phyloP scores from a whole-genome alignment of 2,888 invertebrate genomes.

The Tortrix viridana region DNA sequence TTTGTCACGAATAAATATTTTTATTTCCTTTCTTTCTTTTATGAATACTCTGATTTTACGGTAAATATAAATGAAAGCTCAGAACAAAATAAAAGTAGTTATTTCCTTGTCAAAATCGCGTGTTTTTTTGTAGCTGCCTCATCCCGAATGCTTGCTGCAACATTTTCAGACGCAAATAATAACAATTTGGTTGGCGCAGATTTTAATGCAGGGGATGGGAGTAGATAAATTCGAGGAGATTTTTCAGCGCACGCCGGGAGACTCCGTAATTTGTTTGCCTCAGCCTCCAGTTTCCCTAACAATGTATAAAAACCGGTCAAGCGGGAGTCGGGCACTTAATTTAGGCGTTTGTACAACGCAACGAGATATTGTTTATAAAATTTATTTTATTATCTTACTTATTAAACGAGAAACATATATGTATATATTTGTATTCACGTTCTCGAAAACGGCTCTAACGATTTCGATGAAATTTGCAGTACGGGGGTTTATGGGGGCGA shows the following conservation, averaged over 20 bases:
- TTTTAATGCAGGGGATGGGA: slow-evolving; percentile 63
- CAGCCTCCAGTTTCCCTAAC: slow-evolving; percentile 22
- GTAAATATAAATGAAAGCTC: too few relatives aligned
- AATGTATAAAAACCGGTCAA: slow-evolving; percentile 37
- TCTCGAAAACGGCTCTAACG: too few relatives aligned
- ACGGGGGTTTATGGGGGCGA: too few relatives aligned
- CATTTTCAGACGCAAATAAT: slow-evolving; percentile 52
- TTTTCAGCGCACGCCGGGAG: slow-evolving; percentile 66
- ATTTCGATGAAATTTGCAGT: too few relatives aligned
- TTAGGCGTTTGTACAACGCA: not conserved
- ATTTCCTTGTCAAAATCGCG: too few relatives aligned
- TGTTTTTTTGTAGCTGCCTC: not conserved
- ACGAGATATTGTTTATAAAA: not conserved
- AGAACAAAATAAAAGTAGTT: too few relatives aligned
- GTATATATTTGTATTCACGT: too few relatives aligned
- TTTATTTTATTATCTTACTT: too few relatives aligned
- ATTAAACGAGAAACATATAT: too few relatives aligned
- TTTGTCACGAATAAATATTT: too few relatives aligned
- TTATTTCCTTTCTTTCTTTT: too few relatives aligned
- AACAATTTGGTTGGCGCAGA: slow-evolving; percentile 59
- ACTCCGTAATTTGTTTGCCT: slow-evolving; percentile 66
- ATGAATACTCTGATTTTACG: too few relatives aligned
- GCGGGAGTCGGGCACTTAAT: not conserved
- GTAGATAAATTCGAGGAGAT: slow-evolving; percentile 71
- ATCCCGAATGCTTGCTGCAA: slow-evolving; percentile 22